Evolutionary conservation across 2,888 invertebrate genomes (phyloP).

Genomic region (Congeria kusceri): DNA sequence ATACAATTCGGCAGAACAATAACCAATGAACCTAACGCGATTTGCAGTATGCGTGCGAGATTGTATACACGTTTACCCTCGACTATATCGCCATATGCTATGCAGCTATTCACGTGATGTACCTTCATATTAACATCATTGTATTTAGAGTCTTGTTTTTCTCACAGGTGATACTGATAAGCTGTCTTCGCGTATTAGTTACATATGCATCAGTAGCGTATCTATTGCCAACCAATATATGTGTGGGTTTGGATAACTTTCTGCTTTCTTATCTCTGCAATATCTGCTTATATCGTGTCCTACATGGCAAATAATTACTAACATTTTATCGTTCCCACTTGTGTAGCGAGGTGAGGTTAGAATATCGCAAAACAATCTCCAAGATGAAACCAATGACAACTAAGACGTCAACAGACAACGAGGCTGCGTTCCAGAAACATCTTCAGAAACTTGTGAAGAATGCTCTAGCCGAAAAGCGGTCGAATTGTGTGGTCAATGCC

Average conservation of each 20-base stretch:
- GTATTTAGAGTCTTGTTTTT: no score
- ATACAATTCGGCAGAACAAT: no score
- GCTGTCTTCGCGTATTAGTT: no score
- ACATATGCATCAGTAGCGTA: no score
- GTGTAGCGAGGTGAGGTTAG: conserved; percentile 42
- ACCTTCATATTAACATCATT: no score
- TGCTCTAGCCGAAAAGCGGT: conserved; percentile 36
- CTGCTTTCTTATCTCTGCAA: neutral
- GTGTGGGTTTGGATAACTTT: neutral
- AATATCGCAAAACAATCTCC: conserved; percentile 36
- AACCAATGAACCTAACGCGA: no score
- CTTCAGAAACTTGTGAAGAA: conserved; percentile 30
- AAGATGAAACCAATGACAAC: conserved; percentile 17
- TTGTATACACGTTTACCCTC: no score
- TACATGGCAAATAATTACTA: neutral
- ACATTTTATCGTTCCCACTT: neutral
- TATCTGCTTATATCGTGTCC: neutral
- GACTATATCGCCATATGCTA: no score
- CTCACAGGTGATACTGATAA: no score
- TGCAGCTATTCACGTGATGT: no score
- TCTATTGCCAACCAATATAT: no score
- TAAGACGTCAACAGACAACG: neutral
- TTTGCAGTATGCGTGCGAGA: no score
- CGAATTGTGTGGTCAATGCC: conserved; percentile 16
- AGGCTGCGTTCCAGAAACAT: conserved; percentile 11